Evolutionary conservation across 2,113 vertebrate genomes (phyloP).

Genomic region (Pluvianellus socialis): DNA sequence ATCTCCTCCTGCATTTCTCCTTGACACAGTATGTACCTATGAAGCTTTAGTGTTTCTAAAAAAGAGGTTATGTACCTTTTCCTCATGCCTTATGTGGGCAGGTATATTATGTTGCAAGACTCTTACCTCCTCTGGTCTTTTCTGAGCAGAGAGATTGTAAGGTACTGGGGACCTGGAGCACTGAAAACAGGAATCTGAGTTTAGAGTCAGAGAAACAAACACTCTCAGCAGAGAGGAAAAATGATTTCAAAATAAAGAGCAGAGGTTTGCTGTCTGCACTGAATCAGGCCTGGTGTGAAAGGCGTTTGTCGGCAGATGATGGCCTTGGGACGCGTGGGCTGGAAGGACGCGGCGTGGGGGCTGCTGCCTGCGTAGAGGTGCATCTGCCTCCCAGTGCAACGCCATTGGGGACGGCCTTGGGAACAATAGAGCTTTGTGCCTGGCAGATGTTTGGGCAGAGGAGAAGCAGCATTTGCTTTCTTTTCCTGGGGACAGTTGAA

Average conservation of each 20-base stretch:
- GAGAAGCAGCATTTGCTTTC: neutral
- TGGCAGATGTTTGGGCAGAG: neutral
- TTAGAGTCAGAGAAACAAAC: neutral
- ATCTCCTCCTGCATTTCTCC: neutral
- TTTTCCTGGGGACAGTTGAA: neutral
- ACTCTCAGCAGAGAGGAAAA: neutral
- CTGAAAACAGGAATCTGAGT: neutral
- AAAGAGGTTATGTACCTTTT: neutral
- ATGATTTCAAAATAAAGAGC: neutral
- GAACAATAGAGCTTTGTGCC: conserved; percentile 27
- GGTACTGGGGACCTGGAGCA: neutral
- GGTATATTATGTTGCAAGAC: neutral
- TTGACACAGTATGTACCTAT: neutral
- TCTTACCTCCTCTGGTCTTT: neutral
- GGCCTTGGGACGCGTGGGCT: fast-evolving
- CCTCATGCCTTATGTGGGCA: fast-evolving
- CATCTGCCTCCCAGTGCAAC: neutral
- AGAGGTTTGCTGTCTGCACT: neutral
- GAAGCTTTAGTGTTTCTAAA: neutral
- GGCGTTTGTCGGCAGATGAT: neutral
- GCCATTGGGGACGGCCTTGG: neutral
- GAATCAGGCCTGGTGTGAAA: neutral
- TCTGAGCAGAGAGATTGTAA: neutral
- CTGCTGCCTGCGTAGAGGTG: neutral
- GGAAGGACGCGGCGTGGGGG: neutral